Evolutionary conservation across 2,888 invertebrate species (phyloP).

Genomic region (Drosophila demipolita): DNA sequence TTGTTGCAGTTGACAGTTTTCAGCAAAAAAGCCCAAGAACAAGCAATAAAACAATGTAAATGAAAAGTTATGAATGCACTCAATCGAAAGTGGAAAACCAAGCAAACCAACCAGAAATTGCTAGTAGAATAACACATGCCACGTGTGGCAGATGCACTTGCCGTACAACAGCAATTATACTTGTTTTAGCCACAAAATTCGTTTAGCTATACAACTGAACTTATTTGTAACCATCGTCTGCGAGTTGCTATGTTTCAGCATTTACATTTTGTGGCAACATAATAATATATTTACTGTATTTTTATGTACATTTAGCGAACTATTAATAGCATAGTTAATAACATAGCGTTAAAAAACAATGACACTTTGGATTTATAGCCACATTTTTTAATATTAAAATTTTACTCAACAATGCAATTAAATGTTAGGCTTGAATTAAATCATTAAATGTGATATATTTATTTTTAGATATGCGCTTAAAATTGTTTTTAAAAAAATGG

Average conservation of each 20-base stretch:
- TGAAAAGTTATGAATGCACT: conserved; percentile 55
- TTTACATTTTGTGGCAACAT: neutral
- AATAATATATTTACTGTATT: neutral
- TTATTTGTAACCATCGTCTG: neutral
- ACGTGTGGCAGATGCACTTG: conserved; percentile 1
- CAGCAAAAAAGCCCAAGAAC: conserved; percentile 11
- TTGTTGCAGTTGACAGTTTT: conserved; percentile 58
- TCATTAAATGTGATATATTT: neutral
- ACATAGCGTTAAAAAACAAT: neutral
- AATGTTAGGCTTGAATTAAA: neutral
- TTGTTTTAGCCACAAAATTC: neutral
- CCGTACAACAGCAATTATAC: conserved; percentile 2
- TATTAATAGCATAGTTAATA: neutral
- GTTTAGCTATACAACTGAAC: neutral
- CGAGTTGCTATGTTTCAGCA: neutral
- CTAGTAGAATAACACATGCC: conserved; percentile 4
- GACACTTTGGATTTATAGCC: neutral
- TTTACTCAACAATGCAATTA: neutral
- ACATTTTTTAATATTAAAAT: neutral
- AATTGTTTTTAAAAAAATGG: neutral
- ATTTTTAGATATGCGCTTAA: neutral
- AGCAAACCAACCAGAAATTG: neutral
- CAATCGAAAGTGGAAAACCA: conserved; percentile 11
- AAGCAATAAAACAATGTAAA: conserved; percentile 45
- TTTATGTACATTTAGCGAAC: neutral